phyloP scores from a whole-genome alignment of 2,888 invertebrate species.

The Atethmia centrago region DNA sequence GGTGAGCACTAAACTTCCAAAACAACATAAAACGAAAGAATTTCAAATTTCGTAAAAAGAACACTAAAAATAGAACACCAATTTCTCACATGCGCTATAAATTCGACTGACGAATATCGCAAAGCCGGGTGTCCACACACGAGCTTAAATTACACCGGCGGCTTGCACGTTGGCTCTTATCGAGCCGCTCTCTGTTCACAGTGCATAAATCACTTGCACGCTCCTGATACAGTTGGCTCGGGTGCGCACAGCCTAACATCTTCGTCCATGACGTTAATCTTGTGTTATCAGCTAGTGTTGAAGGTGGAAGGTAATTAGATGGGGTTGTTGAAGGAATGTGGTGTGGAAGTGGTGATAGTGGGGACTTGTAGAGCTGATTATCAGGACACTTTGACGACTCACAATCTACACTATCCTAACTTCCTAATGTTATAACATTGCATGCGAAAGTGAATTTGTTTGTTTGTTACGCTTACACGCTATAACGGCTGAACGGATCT shows the following conservation, averaged over 20 bases:
- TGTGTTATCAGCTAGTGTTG: constrained; percentile 57
- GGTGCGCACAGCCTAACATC: constrained; percentile 66
- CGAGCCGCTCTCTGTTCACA: constrained; percentile 69
- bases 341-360: constrained; percentile 3
- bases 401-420: no score
- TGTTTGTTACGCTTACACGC: no score
- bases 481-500: no score
- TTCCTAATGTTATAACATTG: no score
- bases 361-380: neutral
- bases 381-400: no score
- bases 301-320: constrained; percentile 41
- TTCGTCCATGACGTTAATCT: constrained; percentile 60
- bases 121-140: constrained; percentile 66
- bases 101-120: constrained; percentile 59
- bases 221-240: constrained; percentile 63
- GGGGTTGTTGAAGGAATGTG: neutral
- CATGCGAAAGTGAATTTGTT: no score
- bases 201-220: constrained; percentile 72
- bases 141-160: constrained; percentile 62
- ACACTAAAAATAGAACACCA: constrained; percentile 37
- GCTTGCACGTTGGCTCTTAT: constrained; percentile 67
- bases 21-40: constrained; percentile 27
- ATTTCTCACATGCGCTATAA: constrained; percentile 61
- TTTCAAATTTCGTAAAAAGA: constrained; percentile 28
- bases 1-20: constrained; percentile 1